Base-by-base conservation (phyloP, 2,888 invertebrate genomes). In the Tiliacea citrago region DNA sequence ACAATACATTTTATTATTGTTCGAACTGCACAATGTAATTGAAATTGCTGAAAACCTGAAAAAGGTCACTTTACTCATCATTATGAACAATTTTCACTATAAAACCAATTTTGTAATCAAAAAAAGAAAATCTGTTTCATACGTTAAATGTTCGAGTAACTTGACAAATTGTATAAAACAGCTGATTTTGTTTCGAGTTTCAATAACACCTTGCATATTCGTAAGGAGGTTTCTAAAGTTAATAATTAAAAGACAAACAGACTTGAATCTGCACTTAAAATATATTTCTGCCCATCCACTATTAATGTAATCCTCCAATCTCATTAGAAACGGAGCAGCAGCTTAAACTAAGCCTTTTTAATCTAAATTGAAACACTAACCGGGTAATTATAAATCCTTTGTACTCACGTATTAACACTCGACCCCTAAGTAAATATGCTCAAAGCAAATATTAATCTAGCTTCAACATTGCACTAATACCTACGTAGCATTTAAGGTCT, bases 381-480 rank as follows among this genome's bases (percentile, higher is more conserved):
- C 42, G 24, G 24, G 73, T 70, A 70, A 65, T 35, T 61, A 55
- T 70, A 51, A 67, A 81, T 70, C 67, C 67, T 73, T 77, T 82
- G 67, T 58, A 66, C 69, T 57, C 68, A 55, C 70, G 21, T 70
- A 68, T 80, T 68, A 78, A 65, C 67, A 78, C 84, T 67, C 60
- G 18, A 80, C 18, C 60, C 45, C 57, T 51, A 61, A 73, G 77
- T 73, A 76, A 82, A 76, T 84, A 63, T 73, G 45, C 62, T 81
- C 77, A 63, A 73, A 81, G 84, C 67, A 73, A 82, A 76, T 82
- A 75, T 80, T 75, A 80, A 72, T 80, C 71, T 72, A 72, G 68
- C 62, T 24, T 39, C 58, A 55, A 83, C 75, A 71, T 47, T 84
- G 76, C 81, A 81, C 72, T 68, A 49, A 77, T 66, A 69, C 8